A percentile compares a stretch with the other conserved stretches of the same genome.
phyloP scores from a whole-genome alignment of 2,113 vertebrate genomes.

The Microcebus tavaratra region DNA sequence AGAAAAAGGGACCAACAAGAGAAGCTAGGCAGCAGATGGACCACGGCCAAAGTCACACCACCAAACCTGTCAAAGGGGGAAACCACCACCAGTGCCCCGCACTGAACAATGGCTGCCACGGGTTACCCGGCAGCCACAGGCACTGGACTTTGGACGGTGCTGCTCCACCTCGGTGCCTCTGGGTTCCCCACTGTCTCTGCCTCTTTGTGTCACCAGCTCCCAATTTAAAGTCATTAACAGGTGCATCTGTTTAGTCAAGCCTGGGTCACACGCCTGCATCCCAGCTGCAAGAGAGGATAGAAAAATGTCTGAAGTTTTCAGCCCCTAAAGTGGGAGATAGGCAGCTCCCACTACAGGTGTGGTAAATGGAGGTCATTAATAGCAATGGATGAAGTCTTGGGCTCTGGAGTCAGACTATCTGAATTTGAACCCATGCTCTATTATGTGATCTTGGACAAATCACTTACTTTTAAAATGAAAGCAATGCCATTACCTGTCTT shows the following conservation, averaged over 20 bases:
- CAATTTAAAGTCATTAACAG: conserved; percentile 2
- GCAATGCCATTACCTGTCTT: background rate
- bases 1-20: background rate
- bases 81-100: no score
- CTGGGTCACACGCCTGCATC: background rate
- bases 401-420: conserved; percentile 2
- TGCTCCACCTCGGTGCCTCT: background rate
- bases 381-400: background rate
- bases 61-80: background rate
- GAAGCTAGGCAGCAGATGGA: background rate
- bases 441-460: background rate
- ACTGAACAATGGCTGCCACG: background rate
- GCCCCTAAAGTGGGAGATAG: background rate
- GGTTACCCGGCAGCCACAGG: background rate
- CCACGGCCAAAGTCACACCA: background rate
- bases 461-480: background rate
- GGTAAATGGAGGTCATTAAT: background rate
- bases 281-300: background rate
- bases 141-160: background rate
- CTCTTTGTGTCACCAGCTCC: background rate
- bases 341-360: background rate
- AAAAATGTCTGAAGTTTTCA: background rate
- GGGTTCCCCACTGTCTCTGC: background rate
- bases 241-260: background rate
- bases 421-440: background rate